Evolutionary conservation across 2,888 invertebrate species (phyloP).

Genomic region (Germaria angustata): DNA sequence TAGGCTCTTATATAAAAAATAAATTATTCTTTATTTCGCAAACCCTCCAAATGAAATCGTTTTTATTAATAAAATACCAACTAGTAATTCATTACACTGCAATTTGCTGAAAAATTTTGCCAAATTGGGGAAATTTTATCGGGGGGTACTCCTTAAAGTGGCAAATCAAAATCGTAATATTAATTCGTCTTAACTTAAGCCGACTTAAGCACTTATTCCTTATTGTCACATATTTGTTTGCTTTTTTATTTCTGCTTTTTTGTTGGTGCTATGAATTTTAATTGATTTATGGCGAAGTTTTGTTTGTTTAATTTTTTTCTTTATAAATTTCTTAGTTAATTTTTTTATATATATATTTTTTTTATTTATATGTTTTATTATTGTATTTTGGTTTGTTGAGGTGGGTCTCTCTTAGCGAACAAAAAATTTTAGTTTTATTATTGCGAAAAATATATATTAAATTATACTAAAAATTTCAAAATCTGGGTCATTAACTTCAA

Average conservation of each 20-base stretch:
- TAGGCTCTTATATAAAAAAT: too few relatives aligned
- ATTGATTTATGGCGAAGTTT: constrained; percentile 65
- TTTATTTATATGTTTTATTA: constrained; percentile 10
- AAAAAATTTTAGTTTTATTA: not conserved
- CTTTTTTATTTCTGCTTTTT: constrained; percentile 20
- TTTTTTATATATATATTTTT: constrained; percentile 61
- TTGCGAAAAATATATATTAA: not conserved
- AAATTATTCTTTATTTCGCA: too few relatives aligned
- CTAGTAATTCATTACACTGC: too few relatives aligned
- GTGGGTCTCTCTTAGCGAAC: constrained; percentile 22
- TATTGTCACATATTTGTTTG: not conserved
- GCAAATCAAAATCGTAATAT: too few relatives aligned
- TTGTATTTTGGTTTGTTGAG: constrained; percentile 19
- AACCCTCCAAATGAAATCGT: too few relatives aligned
- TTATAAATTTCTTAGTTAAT: too few relatives aligned
- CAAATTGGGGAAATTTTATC: too few relatives aligned
- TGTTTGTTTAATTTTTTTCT: constrained; percentile 18
- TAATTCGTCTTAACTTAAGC: too few relatives aligned
- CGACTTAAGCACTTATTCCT: too few relatives aligned
- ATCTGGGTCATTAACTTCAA: constrained; percentile 54
- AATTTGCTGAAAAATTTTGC: too few relatives aligned
- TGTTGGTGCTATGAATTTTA: constrained; percentile 63
- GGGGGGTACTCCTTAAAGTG: too few relatives aligned
- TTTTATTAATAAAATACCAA: too few relatives aligned
- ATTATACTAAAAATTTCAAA: constrained; percentile 8